These are phyloP conservation scores for Tipula unca DNA, from an alignment of 2,888 invertebrate genomes.

Conservation along the genomic window DNA sequence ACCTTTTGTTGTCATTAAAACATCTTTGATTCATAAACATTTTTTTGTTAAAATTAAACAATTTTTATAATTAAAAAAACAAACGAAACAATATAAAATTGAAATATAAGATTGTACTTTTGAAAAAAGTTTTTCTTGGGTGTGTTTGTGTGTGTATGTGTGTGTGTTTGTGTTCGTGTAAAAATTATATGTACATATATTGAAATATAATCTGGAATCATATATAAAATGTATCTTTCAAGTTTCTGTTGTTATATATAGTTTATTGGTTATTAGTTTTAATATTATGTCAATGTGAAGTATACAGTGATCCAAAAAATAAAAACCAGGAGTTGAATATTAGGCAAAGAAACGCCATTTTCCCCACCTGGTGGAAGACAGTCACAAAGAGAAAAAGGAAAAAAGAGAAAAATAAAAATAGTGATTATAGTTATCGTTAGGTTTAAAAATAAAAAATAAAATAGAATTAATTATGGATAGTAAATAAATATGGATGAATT, in stretches of 20 bases:
- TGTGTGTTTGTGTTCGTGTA: not conserved
- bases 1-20: not conserved
- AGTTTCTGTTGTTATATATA: not conserved
- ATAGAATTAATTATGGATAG: conserved; percentile 20
- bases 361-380: conserved; percentile 34
- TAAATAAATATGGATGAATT: not conserved
- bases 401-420: conserved; percentile 24
- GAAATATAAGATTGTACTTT: not conserved
- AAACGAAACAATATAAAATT: not conserved
- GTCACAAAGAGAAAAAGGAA: conserved; percentile 23
- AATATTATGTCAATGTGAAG: conserved; percentile 22
- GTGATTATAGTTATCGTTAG: conserved; percentile 17
- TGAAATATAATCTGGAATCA: not conserved
- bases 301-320: conserved; percentile 33
- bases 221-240: not conserved
- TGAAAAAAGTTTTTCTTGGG: not conserved
- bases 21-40: not conserved
- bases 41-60: not conserved
- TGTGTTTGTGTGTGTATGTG: not conserved
- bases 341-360: conserved; percentile 37
- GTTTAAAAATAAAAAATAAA: conserved; percentile 21
- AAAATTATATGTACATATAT: not conserved
- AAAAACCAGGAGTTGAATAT: conserved; percentile 39
- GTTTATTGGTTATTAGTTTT: not conserved
- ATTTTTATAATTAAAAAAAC: not conserved